phyloP scores from a whole-genome alignment of 1,140 invertebrate species.

The Zophobas atratus region DNA sequence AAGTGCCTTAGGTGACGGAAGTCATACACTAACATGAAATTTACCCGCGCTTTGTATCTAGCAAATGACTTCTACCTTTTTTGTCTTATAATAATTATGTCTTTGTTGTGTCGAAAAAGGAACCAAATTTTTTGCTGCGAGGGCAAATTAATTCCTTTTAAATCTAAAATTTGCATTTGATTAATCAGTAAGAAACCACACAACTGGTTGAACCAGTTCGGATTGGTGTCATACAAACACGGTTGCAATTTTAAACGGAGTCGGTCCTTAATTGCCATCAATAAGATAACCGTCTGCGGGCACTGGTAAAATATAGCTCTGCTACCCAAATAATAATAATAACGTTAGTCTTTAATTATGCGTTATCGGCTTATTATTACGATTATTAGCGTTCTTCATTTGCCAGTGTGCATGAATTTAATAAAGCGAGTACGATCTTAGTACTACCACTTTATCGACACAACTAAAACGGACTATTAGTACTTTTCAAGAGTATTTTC shows the following conservation, averaged over 20 bases:
- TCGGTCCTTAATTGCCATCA: slow-evolving; percentile 19
- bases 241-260: slow-evolving; percentile 26
- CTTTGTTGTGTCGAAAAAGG: slow-evolving; percentile 13
- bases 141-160: neutral
- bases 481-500: too few species aligned
- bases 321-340: too few species aligned
- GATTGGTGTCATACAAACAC: slow-evolving; percentile 20
- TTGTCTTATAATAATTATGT: neutral
- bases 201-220: slow-evolving; percentile 27
- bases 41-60: slow-evolving; percentile 43
- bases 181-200: neutral
- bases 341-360: too few species aligned
- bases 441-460: too few species aligned
- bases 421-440: too few species aligned
- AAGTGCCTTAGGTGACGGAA: slow-evolving; percentile 45
- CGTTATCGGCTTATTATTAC: too few species aligned
- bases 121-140: neutral
- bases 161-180: slow-evolving; percentile 2
- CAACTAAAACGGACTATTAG: too few species aligned
- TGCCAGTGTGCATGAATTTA: too few species aligned
- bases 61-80: slow-evolving; percentile 19
- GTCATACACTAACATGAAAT: slow-evolving; percentile 47
- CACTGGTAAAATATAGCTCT: too few species aligned
- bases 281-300: neutral
- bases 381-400: too few species aligned